Conservation (phyloP, 2,888 invertebrate genomes). For the Trissolcus brochymenae region DNA sequence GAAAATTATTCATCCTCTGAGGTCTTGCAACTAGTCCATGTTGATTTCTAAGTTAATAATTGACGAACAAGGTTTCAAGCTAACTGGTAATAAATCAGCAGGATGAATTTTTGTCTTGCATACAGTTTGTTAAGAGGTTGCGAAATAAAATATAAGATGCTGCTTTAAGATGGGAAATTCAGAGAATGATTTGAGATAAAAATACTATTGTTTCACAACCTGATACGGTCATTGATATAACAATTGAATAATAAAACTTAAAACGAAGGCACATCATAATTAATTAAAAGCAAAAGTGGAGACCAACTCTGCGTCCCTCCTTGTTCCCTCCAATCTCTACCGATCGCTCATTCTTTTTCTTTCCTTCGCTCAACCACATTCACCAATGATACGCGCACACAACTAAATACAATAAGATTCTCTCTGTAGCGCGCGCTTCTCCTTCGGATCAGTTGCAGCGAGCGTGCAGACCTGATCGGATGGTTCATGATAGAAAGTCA, state of each 20-base stretch:
- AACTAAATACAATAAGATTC: constrained; percentile 42
- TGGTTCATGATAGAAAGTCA: not conserved
- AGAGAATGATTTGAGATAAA: no score
- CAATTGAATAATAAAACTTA: not conserved
- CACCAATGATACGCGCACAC: constrained; percentile 46
- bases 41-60: no score
- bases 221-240: constrained; percentile 2
- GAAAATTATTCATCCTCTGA: no score
- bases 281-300: constrained; percentile 15
- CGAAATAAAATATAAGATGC: no score
- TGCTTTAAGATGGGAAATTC: no score
- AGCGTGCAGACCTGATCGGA: constrained; percentile 24
- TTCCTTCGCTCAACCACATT: constrained; percentile 27
- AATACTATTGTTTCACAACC: no score
- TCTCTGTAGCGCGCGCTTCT: constrained; percentile 40
- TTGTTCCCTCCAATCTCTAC: not conserved
- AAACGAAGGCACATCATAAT: constrained; percentile 6
- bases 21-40: no score
- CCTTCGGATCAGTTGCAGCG: constrained; percentile 40
- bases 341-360: constrained; percentile 12
- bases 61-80: no score
- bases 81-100: no score
- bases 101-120: no score
- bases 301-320: not conserved
- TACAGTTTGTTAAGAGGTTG: no score